Evolutionary conservation across 2,113 vertebrate species (phyloP), one percentile per base, ranked within the genome.

Genomic region (Gnathonemus longibarbis): DNA sequence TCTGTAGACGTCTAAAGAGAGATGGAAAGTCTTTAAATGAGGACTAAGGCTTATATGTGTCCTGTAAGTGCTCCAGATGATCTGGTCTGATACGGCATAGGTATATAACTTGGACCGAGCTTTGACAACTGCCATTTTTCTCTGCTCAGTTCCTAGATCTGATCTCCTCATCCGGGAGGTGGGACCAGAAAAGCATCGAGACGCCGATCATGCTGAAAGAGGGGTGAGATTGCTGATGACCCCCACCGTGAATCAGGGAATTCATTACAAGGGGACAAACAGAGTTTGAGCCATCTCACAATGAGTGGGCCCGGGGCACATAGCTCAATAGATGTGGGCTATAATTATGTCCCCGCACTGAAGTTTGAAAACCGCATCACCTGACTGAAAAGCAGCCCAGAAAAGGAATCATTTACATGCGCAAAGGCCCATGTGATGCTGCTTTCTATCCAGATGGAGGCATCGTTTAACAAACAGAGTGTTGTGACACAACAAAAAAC

Each of bases 131-230:
- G 35, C 3, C 24, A 31, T 58, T 6, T 93, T 91, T 91, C 24
- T 31, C 50, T 88, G 87, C 88, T 31, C 93, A 99, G 98, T 99
- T 99, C 93, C 94, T 99, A 91, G 98, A 99, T 93, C 94, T 99
- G 94, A 99, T 99, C 94, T 99, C 98, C 4, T 98, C 98, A 11
- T 99, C 98, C 0, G 98, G 98, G 88, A 97, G 97, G 92, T 97
- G 97, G 96, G 97, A 99, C 94, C 98, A 98, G 94, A 99, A 97
- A 92, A 98, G 97, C 89, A 97, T 98, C 90, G 98, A 99, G 92
- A 98, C 98, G 1, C 97, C 98, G 13, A 99, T 99, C 94, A 95
- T 99, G 95, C 97, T 99, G 86, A 99, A 99, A 94, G 98, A 99
- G 93, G 98, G 98, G 98, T 99, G 95, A 96, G 97, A 39, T 48